phyloP scores from a whole-genome alignment of 1,140 invertebrate species.

The Tetramorium simillimum region DNA sequence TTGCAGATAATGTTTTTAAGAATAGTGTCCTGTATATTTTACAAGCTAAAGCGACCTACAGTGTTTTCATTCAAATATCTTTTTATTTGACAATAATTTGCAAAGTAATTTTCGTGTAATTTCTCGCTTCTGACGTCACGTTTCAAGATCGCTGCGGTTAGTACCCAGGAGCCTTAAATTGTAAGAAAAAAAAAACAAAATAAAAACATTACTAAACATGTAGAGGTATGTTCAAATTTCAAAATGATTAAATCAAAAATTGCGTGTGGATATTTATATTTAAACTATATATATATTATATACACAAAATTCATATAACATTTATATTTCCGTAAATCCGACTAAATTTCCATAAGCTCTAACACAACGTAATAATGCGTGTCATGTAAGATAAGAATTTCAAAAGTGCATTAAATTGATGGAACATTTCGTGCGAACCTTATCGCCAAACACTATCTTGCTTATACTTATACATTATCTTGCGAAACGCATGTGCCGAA shows the following conservation, averaged over 20 bases:
- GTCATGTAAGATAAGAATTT: conserved; percentile 23
- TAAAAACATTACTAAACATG: not conserved
- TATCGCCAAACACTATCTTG: not conserved
- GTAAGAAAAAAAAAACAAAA: not conserved
- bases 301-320: not conserved
- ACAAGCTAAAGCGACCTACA: too few relatives aligned
- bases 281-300: not conserved
- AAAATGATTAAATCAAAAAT: not conserved
- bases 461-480: conserved; percentile 20
- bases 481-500: not conserved
- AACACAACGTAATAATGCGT: conserved; percentile 37
- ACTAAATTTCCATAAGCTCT: conserved; percentile 34
- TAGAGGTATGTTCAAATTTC: not conserved
- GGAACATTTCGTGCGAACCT: conserved; percentile 21
- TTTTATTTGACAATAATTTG: too few relatives aligned
- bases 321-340: conserved; percentile 53
- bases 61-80: too few relatives aligned
- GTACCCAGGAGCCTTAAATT: not conserved
- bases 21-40: too few relatives aligned
- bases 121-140: too few relatives aligned
- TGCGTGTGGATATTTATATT: not conserved
- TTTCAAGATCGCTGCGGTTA: too few relatives aligned
- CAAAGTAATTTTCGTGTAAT: too few relatives aligned
- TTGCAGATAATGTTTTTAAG: too few relatives aligned
- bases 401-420: conserved; percentile 11